Percentiles rank a stretch among this genome's conserved stretches.
These are phyloP conservation scores for Megastigmus dorsalis DNA, from an alignment of 2,888 invertebrate genomes.

Conservation along the genomic window DNA sequence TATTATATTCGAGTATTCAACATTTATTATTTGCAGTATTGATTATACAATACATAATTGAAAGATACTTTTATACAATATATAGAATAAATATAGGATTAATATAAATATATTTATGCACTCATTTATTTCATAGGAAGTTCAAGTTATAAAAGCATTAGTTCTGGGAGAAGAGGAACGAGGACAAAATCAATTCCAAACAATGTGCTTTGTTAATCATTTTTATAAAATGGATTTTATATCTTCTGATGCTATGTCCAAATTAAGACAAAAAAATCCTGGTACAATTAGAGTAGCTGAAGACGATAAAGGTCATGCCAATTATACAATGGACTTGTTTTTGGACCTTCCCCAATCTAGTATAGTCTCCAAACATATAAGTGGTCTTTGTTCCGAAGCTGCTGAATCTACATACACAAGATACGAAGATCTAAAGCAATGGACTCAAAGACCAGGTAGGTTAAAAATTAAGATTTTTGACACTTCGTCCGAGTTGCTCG, in stretches of 20 bases:
- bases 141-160: slow-evolving; percentile 91
- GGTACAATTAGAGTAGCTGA: slow-evolving; percentile 92
- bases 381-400: slow-evolving; percentile 86
- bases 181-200: slow-evolving; percentile 91
- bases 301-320: slow-evolving; percentile 90
- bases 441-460: slow-evolving; percentile 86
- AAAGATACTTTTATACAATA: too few relatives aligned
- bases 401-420: slow-evolving; percentile 85
- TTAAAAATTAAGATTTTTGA: slow-evolving; percentile 29
- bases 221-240: slow-evolving; percentile 95
- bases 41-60: too few relatives aligned
- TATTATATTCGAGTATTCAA: too few relatives aligned
- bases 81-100: too few relatives aligned
- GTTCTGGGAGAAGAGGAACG: slow-evolving; percentile 95
- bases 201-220: slow-evolving; percentile 92
- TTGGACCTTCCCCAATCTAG: slow-evolving; percentile 82
- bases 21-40: too few relatives aligned
- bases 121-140: slow-evolving; percentile 81
- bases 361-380: slow-evolving; percentile 84
- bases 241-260: slow-evolving; percentile 97
- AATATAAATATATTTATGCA: slow-evolving; percentile 47
- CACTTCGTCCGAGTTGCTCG: too few relatives aligned
- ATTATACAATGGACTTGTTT: slow-evolving; percentile 89
- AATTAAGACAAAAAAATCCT: slow-evolving; percentile 92
- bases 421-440: slow-evolving; percentile 85